phyloP scores from a whole-genome alignment of 2,888 invertebrate genomes.

The Eurytoma adleriae region DNA sequence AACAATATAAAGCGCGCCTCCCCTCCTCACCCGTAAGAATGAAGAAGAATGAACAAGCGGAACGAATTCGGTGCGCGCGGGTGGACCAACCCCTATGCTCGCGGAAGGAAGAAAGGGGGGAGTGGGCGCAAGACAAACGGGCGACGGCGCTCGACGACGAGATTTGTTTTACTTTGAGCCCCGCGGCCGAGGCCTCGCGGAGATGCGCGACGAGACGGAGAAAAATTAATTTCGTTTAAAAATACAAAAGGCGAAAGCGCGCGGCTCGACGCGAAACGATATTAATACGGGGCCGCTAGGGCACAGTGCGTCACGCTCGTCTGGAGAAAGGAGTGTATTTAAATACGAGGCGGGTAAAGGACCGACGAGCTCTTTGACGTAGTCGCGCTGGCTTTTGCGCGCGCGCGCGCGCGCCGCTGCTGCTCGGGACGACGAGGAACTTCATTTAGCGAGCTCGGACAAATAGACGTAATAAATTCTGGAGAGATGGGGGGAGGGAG shows the following conservation, averaged over 20 bases:
- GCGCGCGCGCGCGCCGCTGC: too few species aligned
- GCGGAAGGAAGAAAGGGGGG: not conserved
- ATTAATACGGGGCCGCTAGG: too few species aligned
- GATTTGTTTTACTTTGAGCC: slow-evolving; percentile 51
- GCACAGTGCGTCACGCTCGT: too few species aligned
- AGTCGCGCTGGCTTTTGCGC: too few species aligned
- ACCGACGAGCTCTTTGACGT: not conserved
- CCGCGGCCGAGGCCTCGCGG: too few species aligned
- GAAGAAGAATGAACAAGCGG: too few species aligned
- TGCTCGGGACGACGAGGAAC: not conserved
- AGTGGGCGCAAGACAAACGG: slow-evolving; percentile 46
- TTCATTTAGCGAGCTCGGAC: slow-evolving; percentile 2
- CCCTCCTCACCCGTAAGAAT: not conserved
- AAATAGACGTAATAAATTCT: not conserved
- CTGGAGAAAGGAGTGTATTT: too few species aligned
- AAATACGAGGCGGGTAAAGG: too few species aligned
- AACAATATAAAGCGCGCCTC: too few species aligned
- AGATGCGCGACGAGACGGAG: slow-evolving; percentile 35
- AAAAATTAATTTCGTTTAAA: slow-evolving; percentile 53
- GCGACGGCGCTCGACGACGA: slow-evolving; percentile 29
- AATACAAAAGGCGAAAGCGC: slow-evolving; percentile 46
- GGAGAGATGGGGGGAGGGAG: too few species aligned
- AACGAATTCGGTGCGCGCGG: too few species aligned
- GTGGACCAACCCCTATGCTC: not conserved
- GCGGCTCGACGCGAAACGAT: too few species aligned